These are phyloP conservation scores for Netta rufina DNA, from an alignment of 2,797 vertebrate genomes.

Conservation along the genomic window DNA sequence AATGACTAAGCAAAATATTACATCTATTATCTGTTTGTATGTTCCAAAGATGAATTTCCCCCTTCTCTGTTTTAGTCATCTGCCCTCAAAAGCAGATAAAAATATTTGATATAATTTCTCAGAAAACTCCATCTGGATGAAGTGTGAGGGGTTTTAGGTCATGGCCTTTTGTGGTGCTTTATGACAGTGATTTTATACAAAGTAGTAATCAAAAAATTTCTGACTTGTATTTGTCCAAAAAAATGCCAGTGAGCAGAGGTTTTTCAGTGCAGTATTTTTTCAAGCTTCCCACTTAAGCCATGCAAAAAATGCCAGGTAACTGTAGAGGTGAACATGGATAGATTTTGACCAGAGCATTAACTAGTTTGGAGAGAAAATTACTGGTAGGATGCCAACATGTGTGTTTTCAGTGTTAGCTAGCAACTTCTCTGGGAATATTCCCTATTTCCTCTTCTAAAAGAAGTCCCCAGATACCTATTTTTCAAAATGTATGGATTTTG, in stretches of 20 bases:
- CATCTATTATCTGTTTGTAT: neutral
- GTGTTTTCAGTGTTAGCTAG: neutral
- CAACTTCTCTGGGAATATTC: neutral
- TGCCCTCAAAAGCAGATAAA: neutral
- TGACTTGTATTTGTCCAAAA: neutral
- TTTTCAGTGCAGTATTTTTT: neutral
- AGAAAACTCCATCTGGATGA: neutral
- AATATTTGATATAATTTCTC: neutral
- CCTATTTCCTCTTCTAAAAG: neutral
- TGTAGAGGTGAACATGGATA: neutral
- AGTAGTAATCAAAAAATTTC: neutral
- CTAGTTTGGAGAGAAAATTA: slow-evolving; percentile 16
- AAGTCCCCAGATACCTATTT: neutral
- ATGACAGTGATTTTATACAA: neutral
- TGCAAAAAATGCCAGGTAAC: neutral
- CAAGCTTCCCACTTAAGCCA: neutral
- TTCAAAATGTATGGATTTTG: neutral
- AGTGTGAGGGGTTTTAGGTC: neutral
- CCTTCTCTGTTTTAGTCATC: neutral
- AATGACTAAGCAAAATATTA: neutral
- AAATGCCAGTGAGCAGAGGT: neutral
- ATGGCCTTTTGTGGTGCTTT: neutral
- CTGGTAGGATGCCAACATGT: neutral
- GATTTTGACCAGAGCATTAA: neutral
- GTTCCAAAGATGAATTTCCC: neutral